Evolutionary conservation across 2,797 vertebrate genomes (phyloP).

Genomic region (Darevskia nairensis): DNA sequence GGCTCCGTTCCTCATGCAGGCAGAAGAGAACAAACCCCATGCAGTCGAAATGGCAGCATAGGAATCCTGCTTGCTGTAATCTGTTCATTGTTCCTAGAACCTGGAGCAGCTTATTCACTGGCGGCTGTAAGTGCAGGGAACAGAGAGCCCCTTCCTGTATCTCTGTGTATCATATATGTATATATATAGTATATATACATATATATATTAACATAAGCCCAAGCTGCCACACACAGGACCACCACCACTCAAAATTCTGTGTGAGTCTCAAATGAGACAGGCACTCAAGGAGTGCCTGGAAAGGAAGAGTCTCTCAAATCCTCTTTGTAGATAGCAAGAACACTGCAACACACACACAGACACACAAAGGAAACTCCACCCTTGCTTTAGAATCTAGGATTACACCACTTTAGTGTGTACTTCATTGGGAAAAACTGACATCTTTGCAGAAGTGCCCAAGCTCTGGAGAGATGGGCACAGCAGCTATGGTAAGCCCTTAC

Average conservation of each 20-base stretch:
- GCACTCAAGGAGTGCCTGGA: slow-evolving; percentile 67
- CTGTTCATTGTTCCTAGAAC: slow-evolving; percentile 73
- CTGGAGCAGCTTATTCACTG: slow-evolving; percentile 74
- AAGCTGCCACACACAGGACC: slow-evolving; percentile 60
- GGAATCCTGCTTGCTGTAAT: slow-evolving; percentile 66
- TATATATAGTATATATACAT: neutral
- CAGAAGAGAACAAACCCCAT: slow-evolving; percentile 56
- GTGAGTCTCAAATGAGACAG: slow-evolving; percentile 59
- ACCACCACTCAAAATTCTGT: slow-evolving; percentile 8
- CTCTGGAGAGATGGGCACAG: slow-evolving; percentile 69
- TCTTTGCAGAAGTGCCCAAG: slow-evolving; percentile 73
- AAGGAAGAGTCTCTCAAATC: slow-evolving; percentile 69
- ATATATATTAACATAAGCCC: slow-evolving; percentile 54
- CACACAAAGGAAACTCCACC: slow-evolving; percentile 70
- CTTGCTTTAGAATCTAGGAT: slow-evolving; percentile 64
- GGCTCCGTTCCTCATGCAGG: slow-evolving; percentile 52
- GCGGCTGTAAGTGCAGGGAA: slow-evolving; percentile 73
- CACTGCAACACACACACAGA: slow-evolving; percentile 56
- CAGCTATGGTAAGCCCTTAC: slow-evolving; percentile 74
- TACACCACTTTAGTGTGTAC: slow-evolving; percentile 48
- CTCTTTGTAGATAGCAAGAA: slow-evolving; percentile 75
- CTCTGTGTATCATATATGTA: slow-evolving; percentile 64
- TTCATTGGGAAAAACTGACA: slow-evolving; percentile 67
- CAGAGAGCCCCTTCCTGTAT: slow-evolving; percentile 76
- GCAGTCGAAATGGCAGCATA: slow-evolving; percentile 72